These are phyloP conservation scores for Aspidoscelis tigris DNA, from an alignment of 2,113 vertebrate genomes.

Conservation along the genomic window DNA sequence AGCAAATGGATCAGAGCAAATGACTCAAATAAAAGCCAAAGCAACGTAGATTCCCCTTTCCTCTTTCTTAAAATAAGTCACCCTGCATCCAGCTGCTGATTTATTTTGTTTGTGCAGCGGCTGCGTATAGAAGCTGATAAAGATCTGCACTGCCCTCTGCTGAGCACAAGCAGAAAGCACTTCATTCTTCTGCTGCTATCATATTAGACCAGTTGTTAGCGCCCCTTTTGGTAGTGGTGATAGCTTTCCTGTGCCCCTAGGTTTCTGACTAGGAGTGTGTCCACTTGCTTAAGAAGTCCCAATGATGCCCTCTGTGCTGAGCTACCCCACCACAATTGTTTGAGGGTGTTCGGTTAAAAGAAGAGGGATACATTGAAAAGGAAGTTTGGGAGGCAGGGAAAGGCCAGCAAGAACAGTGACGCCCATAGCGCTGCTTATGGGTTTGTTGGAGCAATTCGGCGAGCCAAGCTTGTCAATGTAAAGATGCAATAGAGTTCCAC, in stretches of 20 bases:
- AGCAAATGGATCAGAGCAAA: not conserved
- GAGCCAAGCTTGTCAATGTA: not conserved
- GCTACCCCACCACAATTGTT: not conserved
- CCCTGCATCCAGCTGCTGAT: too few species aligned
- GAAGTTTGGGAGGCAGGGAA: too few species aligned
- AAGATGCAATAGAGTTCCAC: not conserved
- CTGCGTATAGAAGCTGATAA: not conserved
- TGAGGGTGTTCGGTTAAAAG: not conserved
- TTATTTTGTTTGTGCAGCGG: not conserved
- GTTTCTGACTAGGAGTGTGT: not conserved
- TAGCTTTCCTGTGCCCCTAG: not conserved
- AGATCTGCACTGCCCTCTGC: conserved; percentile 5
- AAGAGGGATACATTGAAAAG: not conserved
- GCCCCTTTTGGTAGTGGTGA: not conserved
- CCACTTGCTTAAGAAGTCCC: not conserved
- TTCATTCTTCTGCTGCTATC: too few species aligned
- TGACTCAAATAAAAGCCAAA: not conserved
- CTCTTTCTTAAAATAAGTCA: not conserved
- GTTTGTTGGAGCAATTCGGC: not conserved
- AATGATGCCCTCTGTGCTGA: not conserved
- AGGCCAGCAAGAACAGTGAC: not conserved
- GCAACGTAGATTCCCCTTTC: too few species aligned
- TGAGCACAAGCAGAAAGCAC: not conserved
- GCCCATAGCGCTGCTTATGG: not conserved
- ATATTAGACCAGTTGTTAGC: not conserved